Percentiles rank a stretch among this genome's conserved stretches.
These are phyloP conservation scores for Erpobdella octoculata DNA, from an alignment of 2,888 invertebrate genomes.

Conservation along the genomic window DNA sequence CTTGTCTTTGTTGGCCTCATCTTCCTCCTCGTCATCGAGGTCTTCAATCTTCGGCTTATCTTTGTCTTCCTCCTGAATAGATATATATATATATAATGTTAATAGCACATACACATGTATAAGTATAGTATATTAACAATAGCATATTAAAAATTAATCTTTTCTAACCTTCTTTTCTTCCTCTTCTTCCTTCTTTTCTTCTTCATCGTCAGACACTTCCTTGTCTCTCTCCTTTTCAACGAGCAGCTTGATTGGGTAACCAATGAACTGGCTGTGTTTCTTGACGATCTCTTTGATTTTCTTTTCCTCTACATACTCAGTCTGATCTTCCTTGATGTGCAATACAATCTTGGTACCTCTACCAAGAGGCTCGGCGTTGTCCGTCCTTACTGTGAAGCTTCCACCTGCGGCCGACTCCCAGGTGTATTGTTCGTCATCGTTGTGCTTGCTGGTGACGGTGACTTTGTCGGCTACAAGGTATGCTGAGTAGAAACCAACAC, in stretches of 20 bases:
- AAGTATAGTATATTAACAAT: too few species aligned
- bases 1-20: conserved; percentile 36
- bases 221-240: conserved; percentile 41
- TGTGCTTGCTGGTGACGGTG: conserved; percentile 83
- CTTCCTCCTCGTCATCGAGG: conserved; percentile 37
- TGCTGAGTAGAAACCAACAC: conserved; percentile 98
- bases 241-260: conserved; percentile 72
- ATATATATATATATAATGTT: too few species aligned
- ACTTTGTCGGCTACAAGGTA: conserved; percentile 90
- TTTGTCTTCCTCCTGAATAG: conserved; percentile 34
- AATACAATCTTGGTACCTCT: conserved; percentile 91
- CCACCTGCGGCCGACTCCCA: conserved; percentile 99
- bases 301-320: conserved; percentile 85
- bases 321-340: conserved; percentile 88
- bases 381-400: conserved; percentile 80
- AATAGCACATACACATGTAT: too few species aligned
- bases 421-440: conserved; percentile 93
- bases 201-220: conserved; percentile 58
- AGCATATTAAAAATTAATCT: too few species aligned
- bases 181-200: conserved; percentile 55
- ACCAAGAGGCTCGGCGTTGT: conserved; percentile 54
- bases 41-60: conserved; percentile 40
- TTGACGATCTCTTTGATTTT: conserved; percentile 94
- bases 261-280: conserved; percentile 98
- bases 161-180: conserved; percentile 38